Evolutionary conservation across 2,113 vertebrate species (phyloP), one percentile per base, ranked within the genome.

Genomic region (Takifugu flavidus): DNA sequence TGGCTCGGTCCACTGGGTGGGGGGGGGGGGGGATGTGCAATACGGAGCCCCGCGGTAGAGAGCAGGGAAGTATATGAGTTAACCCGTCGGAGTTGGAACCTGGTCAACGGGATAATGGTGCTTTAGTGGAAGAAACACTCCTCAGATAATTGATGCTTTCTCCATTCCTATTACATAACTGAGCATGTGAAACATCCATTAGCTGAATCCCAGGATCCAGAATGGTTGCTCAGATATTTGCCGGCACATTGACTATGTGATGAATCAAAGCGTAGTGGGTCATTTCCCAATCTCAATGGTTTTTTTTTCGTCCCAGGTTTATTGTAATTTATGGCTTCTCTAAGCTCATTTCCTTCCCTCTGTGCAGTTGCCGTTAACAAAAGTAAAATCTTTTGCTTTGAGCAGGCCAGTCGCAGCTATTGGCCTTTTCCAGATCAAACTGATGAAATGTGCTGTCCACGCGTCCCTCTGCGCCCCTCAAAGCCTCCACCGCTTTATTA

Each of bases 131-230:
- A 15, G 58, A 47, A 14, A 56, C 12, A 8, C 45, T 47, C 4
- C 13, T 12, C n/a, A 15, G 13, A 15, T 47, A 15, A n/a, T n/a
- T 47, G 14, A 15, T n/a, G 14, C 2, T 14, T 15, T 8, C 20
- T 31, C 52, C 47, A 56, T 56, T 26, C 15, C 15, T 31, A 11
- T 26, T 13, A 0, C 13, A 42, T 50, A 60, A 46, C 53, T 50
- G 15, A 69, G 49, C 59, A 56, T 8, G 7, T 68, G 49, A 54
- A 28, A 72, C 29, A 49, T 67, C 57, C 72, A 60, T 56, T 28
- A 49, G 15, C 44, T 47, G 61, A 34, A 70, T 50, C 58, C 50
- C 27, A 51, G 53, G 43, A 57, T 70, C 49, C 5, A 63, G 47
- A 27, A 15, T 27, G n/a, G 20, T 25, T 20, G 20, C 13, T 46